Evolutionary conservation across 2,113 vertebrate genomes (phyloP).

Genomic region (Lepidothrix coronata): DNA sequence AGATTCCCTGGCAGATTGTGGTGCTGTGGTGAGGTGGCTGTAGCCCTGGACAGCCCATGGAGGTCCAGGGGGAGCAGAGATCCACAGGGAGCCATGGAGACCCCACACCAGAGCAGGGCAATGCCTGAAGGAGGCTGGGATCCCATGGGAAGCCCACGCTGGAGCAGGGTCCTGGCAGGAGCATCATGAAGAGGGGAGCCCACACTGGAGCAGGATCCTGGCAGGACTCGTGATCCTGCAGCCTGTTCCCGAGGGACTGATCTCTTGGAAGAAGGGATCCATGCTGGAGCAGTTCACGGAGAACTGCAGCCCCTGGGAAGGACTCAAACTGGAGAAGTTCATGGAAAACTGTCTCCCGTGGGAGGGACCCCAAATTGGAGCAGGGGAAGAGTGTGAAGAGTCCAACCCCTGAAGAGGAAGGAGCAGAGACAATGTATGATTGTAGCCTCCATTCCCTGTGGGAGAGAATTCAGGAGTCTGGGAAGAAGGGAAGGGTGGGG

Average conservation of each 20-base stretch:
- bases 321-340: neutral
- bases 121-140: neutral
- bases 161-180: neutral
- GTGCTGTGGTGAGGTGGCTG: neutral
- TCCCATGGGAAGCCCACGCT: neutral
- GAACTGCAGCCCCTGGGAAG: neutral
- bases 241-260: neutral
- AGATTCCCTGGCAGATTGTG: neutral
- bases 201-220: neutral
- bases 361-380: neutral
- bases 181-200: neutral
- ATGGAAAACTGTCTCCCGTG: neutral
- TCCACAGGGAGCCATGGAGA: neutral
- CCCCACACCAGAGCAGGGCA: neutral
- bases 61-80: neutral
- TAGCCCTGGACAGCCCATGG: neutral
- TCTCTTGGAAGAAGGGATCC: neutral
- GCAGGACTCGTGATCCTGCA: neutral
- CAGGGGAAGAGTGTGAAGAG: neutral
- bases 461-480: neutral
- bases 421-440: neutral
- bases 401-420: neutral
- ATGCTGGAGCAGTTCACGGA: neutral
- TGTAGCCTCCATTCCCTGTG: neutral
- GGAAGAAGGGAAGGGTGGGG: neutral